Evolutionary conservation across 2,888 invertebrate species (phyloP).

Genomic region (Tenthredo scrophulariae): DNA sequence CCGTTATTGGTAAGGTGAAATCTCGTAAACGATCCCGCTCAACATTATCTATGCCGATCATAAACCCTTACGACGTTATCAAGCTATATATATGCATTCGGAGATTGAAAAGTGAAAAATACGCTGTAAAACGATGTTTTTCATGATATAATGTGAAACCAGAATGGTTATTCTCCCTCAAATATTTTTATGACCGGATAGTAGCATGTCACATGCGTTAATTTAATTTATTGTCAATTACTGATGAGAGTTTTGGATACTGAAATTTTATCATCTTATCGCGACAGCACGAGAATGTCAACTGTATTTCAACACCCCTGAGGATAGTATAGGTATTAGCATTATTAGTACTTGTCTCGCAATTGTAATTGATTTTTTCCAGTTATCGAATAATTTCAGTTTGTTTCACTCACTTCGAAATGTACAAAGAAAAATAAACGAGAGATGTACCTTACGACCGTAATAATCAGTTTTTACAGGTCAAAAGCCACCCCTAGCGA

Average conservation of each 20-base stretch:
- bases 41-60: slow-evolving; percentile 19
- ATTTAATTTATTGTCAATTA: slow-evolving; percentile 34
- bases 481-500: background rate
- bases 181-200: background rate
- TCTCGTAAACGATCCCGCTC: background rate
- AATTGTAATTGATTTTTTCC: background rate
- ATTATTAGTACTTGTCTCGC: background rate
- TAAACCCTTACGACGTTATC: background rate
- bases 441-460: background rate
- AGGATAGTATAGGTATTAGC: background rate
- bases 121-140: background rate
- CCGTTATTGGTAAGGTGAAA: slow-evolving; percentile 18
- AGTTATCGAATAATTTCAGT: background rate
- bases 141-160: background rate
- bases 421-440: background rate
- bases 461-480: slow-evolving; percentile 7
- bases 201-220: background rate
- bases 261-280: background rate
- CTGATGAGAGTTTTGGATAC: slow-evolving; percentile 13
- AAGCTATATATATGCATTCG: background rate
- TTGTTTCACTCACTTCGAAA: background rate
- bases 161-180: background rate
- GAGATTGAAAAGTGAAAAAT: background rate
- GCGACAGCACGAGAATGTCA: background rate
- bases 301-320: background rate